A percentile compares a stretch with the other conserved stretches of the same genome.
phyloP scores from a whole-genome alignment of 1,140 invertebrate genomes.

The Pomacea maculata region DNA sequence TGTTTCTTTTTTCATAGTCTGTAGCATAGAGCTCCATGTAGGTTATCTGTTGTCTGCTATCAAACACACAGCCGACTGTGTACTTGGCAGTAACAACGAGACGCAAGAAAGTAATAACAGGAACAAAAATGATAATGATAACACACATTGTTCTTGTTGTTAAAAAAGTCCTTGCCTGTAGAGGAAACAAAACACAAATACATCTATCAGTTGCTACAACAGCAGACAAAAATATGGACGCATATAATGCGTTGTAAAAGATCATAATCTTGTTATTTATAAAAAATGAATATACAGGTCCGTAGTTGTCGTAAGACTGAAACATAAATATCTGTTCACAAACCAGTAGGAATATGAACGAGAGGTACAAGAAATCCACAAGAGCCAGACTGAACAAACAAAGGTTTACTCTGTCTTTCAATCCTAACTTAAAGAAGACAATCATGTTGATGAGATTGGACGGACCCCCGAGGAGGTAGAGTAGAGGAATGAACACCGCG shows the following conservation, averaged over 20 bases:
- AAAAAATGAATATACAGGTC: too few relatives aligned
- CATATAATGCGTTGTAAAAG: too few relatives aligned
- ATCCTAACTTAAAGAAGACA: too few relatives aligned
- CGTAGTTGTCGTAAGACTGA: too few relatives aligned
- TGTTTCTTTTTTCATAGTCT: too few relatives aligned
- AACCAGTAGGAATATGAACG: background rate
- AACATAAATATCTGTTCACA: background rate
- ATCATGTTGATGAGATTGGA: too few relatives aligned
- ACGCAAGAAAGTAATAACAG: background rate
- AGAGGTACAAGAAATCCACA: background rate
- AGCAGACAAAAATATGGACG: too few relatives aligned
- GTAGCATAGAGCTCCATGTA: too few relatives aligned
- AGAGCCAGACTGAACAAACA: slow-evolving; percentile 1
- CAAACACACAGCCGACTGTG: background rate
- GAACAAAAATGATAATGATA: background rate
- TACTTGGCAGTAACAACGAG: background rate
- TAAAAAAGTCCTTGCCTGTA: background rate
- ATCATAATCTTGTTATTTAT: too few relatives aligned
- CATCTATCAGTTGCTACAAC: background rate
- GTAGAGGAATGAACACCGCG: too few relatives aligned
- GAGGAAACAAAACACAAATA: background rate
- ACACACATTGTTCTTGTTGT: background rate
- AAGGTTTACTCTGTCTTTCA: background rate
- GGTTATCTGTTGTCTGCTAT: too few relatives aligned
- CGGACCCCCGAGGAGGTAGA: too few relatives aligned